These are phyloP conservation scores for Butastur rufipennis DNA, from an alignment of 2,113 vertebrate genomes.

Conservation along the genomic window DNA sequence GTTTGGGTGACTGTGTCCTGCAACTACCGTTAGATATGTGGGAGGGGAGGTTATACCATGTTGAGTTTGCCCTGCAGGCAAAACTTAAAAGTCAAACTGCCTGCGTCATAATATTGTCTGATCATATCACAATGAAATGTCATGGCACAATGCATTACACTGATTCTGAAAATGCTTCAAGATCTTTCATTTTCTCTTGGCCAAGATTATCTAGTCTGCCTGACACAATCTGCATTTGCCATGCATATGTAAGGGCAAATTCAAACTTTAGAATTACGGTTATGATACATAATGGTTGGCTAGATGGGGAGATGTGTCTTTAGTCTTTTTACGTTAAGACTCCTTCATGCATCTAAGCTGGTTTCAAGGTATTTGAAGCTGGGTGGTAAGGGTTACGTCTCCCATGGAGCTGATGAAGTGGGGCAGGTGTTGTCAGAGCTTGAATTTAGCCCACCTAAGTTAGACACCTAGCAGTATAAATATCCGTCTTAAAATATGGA, in stretches of 20 bases:
- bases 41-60: background rate
- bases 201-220: background rate
- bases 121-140: background rate
- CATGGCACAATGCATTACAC: background rate
- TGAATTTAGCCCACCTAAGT: background rate
- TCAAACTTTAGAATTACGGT: background rate
- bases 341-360: background rate
- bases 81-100: background rate
- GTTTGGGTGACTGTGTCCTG: background rate
- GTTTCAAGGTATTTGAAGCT: background rate
- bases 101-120: background rate
- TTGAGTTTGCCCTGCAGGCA: background rate
- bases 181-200: background rate
- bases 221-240: background rate
- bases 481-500: background rate
- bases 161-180: background rate
- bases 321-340: background rate
- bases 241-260: background rate
- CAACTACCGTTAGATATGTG: background rate
- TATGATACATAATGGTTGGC: background rate
- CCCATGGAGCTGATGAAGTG: background rate
- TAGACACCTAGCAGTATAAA: background rate
- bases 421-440: background rate
- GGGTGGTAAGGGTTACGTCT: background rate
- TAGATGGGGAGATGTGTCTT: background rate